Conservation (phyloP, 1,140 invertebrate genomes). For the Theocolax elegans region DNA sequence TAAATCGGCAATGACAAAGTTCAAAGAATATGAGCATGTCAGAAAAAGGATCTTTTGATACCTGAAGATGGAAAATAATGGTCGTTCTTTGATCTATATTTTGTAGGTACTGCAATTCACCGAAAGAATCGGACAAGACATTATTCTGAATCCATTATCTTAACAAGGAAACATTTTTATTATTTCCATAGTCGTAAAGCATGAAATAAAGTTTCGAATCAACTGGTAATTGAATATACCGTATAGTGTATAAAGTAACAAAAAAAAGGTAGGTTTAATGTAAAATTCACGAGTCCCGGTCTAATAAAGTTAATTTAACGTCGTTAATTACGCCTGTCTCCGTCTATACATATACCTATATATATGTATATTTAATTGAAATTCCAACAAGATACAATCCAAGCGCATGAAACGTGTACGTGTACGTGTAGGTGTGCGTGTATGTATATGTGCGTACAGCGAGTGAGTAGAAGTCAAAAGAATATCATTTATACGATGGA, state of each 20-base stretch:
- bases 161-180: no score
- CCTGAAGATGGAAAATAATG: background rate
- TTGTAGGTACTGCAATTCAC: no score
- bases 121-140: no score
- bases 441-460: no score
- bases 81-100: background rate
- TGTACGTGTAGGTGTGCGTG: no score
- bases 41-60: background rate
- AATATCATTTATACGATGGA: background rate
- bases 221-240: background rate
- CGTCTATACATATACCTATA: background rate
- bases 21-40: background rate
- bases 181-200: no score
- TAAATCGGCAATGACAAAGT: background rate
- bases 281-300: no score
- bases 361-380: slow-evolving; percentile 6
- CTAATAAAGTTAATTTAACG: background rate
- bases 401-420: no score
- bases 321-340: background rate
- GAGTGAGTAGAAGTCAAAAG: no score
- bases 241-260: background rate
- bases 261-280: background rate
- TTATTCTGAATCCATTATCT: no score
- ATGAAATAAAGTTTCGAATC: no score
- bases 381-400: background rate